These are phyloP conservation scores for Butorides virescens DNA, from an alignment of 2,113 vertebrate species.

Conservation along the genomic window DNA sequence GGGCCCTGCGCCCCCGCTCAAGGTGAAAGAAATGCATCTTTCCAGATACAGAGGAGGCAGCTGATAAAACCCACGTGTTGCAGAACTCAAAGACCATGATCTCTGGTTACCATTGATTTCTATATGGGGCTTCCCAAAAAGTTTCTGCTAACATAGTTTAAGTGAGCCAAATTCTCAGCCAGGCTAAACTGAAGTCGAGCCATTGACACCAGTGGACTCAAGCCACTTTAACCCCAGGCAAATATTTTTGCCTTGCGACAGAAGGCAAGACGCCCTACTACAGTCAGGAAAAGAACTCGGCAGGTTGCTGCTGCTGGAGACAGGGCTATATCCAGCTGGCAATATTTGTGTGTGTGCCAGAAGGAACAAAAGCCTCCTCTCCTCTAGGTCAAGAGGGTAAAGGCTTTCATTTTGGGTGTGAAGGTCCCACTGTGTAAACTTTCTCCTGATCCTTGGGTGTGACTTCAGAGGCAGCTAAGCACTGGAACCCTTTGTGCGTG, in stretches of 20 bases:
- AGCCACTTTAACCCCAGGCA: background rate
- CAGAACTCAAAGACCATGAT: background rate
- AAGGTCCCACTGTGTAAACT: background rate
- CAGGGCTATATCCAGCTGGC: background rate
- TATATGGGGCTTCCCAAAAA: background rate
- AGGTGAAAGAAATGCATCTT: background rate
- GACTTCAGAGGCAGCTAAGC: background rate
- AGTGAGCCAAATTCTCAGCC: background rate
- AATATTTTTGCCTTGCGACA: background rate
- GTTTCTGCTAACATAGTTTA: background rate
- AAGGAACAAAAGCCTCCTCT: background rate
- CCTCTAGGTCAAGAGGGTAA: background rate
- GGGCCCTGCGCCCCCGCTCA: background rate
- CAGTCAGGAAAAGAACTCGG: background rate
- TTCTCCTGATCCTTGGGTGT: background rate
- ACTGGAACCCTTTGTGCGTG: background rate
- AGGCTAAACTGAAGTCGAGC: background rate
- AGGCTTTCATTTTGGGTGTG: background rate
- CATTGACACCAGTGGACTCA: background rate
- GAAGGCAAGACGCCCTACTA: background rate
- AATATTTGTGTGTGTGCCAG: background rate
- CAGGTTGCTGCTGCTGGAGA: background rate
- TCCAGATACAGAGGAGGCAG: background rate
- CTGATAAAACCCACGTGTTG: fast-evolving
- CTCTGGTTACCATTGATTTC: background rate